Conservation (phyloP, 1,140 invertebrate genomes). For the Nomia melanderi region DNA sequence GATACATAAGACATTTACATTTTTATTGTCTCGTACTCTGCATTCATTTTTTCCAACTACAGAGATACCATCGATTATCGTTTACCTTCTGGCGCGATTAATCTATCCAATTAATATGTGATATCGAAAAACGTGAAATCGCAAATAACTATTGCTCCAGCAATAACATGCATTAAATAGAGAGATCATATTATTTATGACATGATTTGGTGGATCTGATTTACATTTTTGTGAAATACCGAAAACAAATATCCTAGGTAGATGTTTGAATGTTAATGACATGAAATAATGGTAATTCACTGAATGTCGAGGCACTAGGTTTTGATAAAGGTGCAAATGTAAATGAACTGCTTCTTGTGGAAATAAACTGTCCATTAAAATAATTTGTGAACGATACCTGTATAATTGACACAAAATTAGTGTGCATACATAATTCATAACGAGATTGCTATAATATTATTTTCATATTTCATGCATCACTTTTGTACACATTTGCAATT, state of each 20-base stretch:
- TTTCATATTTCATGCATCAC: neutral
- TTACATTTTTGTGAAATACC: neutral
- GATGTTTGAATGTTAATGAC: slow-evolving; percentile 5
- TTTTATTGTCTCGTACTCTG: slow-evolving; percentile 4
- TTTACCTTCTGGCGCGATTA: neutral
- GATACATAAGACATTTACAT: neutral
- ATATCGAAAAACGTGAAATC: neutral
- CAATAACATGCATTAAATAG: neutral
- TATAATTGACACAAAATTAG: neutral
- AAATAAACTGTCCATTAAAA: neutral
- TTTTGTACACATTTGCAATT: neutral
- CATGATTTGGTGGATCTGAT: neutral
- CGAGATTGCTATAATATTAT: neutral
- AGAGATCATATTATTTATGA: slow-evolving; percentile 18
- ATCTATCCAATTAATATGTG: neutral
- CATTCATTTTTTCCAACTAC: neutral
- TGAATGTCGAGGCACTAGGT: neutral
- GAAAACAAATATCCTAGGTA: neutral
- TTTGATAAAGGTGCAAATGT: slow-evolving; percentile 6
- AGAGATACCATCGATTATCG: neutral
- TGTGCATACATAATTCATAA: neutral
- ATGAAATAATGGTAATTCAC: neutral
- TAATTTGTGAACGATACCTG: neutral
- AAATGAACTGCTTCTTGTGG: slow-evolving; percentile 10
- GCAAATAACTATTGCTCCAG: neutral